phyloP scores from a whole-genome alignment of 1,140 invertebrate species.

The Druon quercuslanigerum region DNA sequence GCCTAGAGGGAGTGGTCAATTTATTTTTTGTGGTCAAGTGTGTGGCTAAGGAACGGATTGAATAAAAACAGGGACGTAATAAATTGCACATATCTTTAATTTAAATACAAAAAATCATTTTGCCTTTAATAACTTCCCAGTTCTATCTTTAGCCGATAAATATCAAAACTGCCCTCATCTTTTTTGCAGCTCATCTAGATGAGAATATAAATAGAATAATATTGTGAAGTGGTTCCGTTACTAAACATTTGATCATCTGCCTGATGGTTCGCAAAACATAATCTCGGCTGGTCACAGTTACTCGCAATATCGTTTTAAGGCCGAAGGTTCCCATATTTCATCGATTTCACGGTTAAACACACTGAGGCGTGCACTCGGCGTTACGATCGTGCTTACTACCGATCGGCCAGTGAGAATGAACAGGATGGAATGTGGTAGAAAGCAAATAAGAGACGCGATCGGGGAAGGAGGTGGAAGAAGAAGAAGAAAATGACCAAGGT shows the following conservation, averaged over 20 bases:
- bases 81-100: too few relatives aligned
- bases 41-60: too few relatives aligned
- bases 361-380: constrained; percentile 33
- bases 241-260: neutral
- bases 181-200: too few relatives aligned
- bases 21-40: too few relatives aligned
- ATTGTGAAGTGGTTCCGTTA: too few relatives aligned
- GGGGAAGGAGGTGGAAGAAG: constrained; percentile 17
- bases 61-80: too few relatives aligned
- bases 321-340: constrained; percentile 25
- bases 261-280: constrained; percentile 26
- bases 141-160: too few relatives aligned
- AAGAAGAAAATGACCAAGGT: constrained; percentile 34
- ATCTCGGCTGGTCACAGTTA: constrained; percentile 36
- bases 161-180: too few relatives aligned
- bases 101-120: too few relatives aligned
- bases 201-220: too few relatives aligned
- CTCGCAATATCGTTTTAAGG: constrained; percentile 35
- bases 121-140: too few relatives aligned
- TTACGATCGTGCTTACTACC: constrained; percentile 30
- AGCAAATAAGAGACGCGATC: constrained; percentile 30
- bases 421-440: constrained; percentile 36
- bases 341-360: constrained; percentile 29
- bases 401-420: constrained; percentile 32
- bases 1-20: too few relatives aligned